Conservation (phyloP, 2,797 vertebrate genomes). For the Peromyscus attwateri region DNA sequence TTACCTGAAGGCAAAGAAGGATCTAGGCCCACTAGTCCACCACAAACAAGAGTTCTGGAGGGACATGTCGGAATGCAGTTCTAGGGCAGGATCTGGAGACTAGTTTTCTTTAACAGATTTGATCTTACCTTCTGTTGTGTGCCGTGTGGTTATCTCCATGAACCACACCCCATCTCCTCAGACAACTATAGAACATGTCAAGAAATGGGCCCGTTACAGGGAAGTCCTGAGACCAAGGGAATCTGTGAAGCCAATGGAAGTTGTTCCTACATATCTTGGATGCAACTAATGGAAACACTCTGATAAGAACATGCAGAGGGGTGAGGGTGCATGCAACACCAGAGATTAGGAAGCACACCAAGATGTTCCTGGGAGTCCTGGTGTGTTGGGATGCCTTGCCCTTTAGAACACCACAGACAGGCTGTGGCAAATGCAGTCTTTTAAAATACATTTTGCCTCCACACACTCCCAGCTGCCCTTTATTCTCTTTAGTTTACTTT, state of each 20-base stretch:
- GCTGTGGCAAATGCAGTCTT: neutral
- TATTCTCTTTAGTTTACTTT: neutral
- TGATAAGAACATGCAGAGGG: neutral
- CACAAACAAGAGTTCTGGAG: neutral
- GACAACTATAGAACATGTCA: neutral
- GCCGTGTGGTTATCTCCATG: neutral
- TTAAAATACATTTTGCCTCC: neutral
- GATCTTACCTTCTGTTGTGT: neutral
- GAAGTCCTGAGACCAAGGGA: neutral
- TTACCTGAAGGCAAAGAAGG: neutral
- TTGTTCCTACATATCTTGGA: neutral
- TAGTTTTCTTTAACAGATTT: neutral
- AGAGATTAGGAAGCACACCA: neutral
- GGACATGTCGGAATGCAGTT: neutral
- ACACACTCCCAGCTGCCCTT: neutral
- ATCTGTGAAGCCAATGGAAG: neutral
- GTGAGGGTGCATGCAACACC: neutral
- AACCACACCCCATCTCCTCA: neutral
- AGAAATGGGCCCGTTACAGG: neutral
- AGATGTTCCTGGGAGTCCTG: neutral
- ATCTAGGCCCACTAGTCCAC: neutral
- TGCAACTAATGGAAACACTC: neutral
- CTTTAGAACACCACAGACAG: neutral
- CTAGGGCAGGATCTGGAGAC: too few relatives aligned
- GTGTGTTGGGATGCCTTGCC: neutral